Evolutionary conservation across 2,888 invertebrate genomes (phyloP).

Genomic region (Lordiphosa andalusiaca): DNA sequence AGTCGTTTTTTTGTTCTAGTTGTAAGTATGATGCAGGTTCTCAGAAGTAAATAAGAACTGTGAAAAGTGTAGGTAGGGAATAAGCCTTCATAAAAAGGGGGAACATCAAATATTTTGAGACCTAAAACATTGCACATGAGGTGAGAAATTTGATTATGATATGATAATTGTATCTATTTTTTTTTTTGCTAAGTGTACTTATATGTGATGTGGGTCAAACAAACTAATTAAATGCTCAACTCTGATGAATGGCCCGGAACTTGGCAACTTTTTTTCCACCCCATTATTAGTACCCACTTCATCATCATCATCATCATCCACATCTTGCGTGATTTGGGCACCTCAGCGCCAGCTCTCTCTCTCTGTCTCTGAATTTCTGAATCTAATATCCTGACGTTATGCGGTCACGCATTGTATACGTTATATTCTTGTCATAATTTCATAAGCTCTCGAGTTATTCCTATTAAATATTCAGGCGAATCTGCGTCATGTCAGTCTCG

Average conservation of each 20-base stretch:
- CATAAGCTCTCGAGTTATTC: slow-evolving; percentile 26
- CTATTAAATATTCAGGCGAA: slow-evolving; percentile 74
- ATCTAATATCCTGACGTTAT: slow-evolving; percentile 50
- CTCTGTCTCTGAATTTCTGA: too few species aligned
- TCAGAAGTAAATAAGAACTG: too few species aligned
- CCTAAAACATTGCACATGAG: too few species aligned
- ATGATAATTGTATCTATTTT: background rate
- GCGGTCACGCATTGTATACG: slow-evolving; percentile 65
- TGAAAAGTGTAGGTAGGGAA: too few species aligned
- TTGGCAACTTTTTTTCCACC: slow-evolving; percentile 53
- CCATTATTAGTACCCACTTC: slow-evolving; percentile 76
- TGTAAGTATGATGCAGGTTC: too few species aligned
- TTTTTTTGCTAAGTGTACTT: background rate
- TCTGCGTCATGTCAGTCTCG: slow-evolving; percentile 58
- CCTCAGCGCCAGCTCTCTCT: slow-evolving; percentile 23
- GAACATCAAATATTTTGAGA: too few species aligned
- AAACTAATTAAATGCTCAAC: slow-evolving; percentile 55
- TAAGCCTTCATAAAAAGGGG: too few species aligned
- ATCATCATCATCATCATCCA: slow-evolving; percentile 30
- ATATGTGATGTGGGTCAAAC: slow-evolving; percentile 24
- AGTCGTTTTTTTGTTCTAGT: too few species aligned
- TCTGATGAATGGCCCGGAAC: slow-evolving; percentile 59
- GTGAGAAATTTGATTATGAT: too few species aligned
- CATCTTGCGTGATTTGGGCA: slow-evolving; percentile 66
- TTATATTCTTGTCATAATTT: slow-evolving; percentile 57